Base-by-base conservation (phyloP, 2,888 invertebrate species). In the Lepidochrysops patricia region DNA sequence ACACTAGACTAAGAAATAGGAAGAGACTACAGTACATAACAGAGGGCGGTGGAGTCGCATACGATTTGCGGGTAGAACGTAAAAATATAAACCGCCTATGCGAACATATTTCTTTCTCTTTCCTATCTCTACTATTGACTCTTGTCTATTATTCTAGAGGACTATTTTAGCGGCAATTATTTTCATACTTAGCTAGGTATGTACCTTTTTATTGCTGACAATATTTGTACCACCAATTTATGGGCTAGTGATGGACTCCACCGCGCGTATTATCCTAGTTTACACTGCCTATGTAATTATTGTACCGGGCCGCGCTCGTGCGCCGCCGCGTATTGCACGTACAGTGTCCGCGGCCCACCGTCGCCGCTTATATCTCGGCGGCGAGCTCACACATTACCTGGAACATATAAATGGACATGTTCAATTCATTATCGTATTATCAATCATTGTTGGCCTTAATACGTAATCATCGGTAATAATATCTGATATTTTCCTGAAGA, bases 1-100 rank as follows among this genome's bases (percentile, higher is more conserved):
- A 70, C 77, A 67, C 67, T 78, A 76, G 73, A 68, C 71, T 76
- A 78, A 76, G 77, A 81, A 78, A 80, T 77, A 70, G 80, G 84
- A 82, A 81, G 76, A 80, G 70, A 75, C 80, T 81, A 82, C 79
- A 64, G n/a, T 54, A 60, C 50, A 63, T 54, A 54, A 54, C 54
- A 54, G 54, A 32, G 29, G 2, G 50, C 26, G 50, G 26, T 26
- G 50, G 50, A 50, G 50, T 50, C 50, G 50, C 50, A 5, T 7
- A 9, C 6, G 29, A 9, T 29, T 29, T 29, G 29, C 29, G 29
- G 9, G 29, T 29, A 29, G 29, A 1, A 29, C 9, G 6, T 19
- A 43, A 43, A 43, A 3, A 43, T 43, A 5, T 35, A 4, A 43
- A 43, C 43, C 15, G 43, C 43, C 19, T 23, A 43, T 19, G 43